Conservation (phyloP, 2,797 vertebrate genomes). For the Sebastes trivittatus region DNA sequence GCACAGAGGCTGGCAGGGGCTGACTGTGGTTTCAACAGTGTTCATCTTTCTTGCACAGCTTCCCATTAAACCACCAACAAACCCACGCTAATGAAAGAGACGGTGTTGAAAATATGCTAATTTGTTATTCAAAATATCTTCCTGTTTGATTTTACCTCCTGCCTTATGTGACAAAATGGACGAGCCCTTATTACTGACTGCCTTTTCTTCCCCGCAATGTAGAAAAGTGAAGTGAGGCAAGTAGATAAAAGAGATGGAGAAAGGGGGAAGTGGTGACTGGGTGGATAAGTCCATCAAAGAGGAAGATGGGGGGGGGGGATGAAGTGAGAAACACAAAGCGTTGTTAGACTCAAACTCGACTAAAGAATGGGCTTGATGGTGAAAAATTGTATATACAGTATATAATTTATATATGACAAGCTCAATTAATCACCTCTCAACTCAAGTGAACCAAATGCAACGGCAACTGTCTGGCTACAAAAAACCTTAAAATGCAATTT, state of each 20-base stretch:
- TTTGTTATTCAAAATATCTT: conserved; percentile 12
- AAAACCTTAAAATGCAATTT: conserved; percentile 2
- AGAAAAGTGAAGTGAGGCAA: conserved; percentile 1
- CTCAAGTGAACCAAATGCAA: not conserved
- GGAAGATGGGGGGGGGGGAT: conserved; percentile 1
- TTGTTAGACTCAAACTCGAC: not conserved
- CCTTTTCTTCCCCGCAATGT: not conserved
- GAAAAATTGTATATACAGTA: not conserved
- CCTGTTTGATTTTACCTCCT: not conserved
- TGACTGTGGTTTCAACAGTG: conserved; percentile 60
- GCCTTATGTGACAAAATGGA: not conserved
- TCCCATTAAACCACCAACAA: conserved; percentile 51
- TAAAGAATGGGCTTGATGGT: not conserved
- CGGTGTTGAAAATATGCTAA: conserved; percentile 13
- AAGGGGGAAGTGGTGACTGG: conserved; percentile 21
- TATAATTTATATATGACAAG: not conserved
- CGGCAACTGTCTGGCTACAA: not conserved
- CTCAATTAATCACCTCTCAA: not conserved
- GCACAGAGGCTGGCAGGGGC: not conserved
- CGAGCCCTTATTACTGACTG: not conserved
- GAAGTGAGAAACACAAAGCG: not conserved
- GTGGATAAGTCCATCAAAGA: conserved; percentile 23
- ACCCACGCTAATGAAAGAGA: conserved; percentile 29
- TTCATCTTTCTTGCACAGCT: conserved; percentile 46
- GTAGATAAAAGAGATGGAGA: conserved; percentile 37